A percentile compares a stretch with the other conserved stretches of the same genome.
These are phyloP conservation scores for Neosilurus mollespiculum DNA, from an alignment of 2,797 vertebrate genomes.

Conservation along the genomic window DNA sequence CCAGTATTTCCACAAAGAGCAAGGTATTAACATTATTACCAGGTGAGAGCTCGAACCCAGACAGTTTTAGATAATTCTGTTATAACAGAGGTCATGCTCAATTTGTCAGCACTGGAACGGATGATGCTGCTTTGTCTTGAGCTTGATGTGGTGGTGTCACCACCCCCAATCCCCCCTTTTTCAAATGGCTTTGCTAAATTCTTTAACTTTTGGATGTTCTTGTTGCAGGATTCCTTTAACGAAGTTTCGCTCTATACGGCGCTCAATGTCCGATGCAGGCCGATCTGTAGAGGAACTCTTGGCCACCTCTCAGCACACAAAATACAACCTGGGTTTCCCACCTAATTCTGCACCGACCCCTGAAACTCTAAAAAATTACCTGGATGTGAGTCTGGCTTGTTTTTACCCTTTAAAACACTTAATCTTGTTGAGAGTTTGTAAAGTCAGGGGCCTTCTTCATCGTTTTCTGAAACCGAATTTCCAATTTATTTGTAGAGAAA, in stretches of 20 bases:
- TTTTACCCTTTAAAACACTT: conserved; percentile 16
- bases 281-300: conserved; percentile 72
- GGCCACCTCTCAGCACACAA: conserved; percentile 66
- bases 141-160: background rate
- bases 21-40: background rate
- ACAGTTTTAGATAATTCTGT: background rate
- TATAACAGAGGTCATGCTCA: background rate
- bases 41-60: background rate
- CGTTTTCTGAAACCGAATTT: conserved; percentile 54
- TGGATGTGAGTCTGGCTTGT: conserved; percentile 82
- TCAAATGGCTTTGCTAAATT: background rate
- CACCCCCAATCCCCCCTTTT: too few relatives aligned
- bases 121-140: background rate
- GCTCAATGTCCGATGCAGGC: conserved; percentile 76
- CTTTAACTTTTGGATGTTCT: background rate
- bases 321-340: conserved; percentile 79
- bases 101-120: background rate
- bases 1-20: background rate
- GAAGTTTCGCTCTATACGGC: conserved; percentile 88
- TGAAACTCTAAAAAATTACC: conserved; percentile 90
- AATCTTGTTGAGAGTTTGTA: conserved; percentile 32
- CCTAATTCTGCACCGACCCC: conserved; percentile 76
- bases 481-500: background rate
- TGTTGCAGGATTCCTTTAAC: conserved; percentile 83
- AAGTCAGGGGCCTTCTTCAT: conserved; percentile 9